Evolutionary conservation across 2,888 invertebrate genomes (phyloP).

Genomic region (Drosophila pseudotakahashii): DNA sequence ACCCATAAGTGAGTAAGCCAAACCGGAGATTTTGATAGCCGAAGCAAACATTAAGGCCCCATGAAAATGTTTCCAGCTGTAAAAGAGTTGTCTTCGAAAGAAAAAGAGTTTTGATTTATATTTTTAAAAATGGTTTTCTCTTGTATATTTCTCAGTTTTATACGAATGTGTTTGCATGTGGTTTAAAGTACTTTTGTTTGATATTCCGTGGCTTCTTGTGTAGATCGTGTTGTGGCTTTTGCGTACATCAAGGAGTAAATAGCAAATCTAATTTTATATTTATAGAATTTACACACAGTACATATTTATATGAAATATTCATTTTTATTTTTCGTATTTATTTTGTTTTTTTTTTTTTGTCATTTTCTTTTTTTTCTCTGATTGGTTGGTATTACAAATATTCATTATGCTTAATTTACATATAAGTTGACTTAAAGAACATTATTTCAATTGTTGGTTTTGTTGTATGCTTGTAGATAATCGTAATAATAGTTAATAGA

Average conservation of each 20-base stretch:
- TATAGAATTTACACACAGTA: conserved; percentile 53
- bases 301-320: conserved; percentile 57
- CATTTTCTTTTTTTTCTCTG: conserved; percentile 17
- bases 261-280: conserved; percentile 51
- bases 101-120: conserved; percentile 37
- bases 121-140: conserved; percentile 49
- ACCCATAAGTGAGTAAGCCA: conserved; percentile 6
- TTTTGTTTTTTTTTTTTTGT: conserved; percentile 25
- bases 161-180: conserved; percentile 43
- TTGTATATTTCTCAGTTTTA: conserved; percentile 44
- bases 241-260: conserved; percentile 42
- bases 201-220: conserved; percentile 41
- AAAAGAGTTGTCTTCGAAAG: conserved; percentile 5
- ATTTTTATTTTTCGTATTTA: conserved; percentile 31
- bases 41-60: background rate
- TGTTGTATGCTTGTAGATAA: conserved; percentile 34
- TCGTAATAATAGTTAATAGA: conserved; percentile 35
- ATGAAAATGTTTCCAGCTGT: background rate
- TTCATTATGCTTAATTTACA: conserved; percentile 55
- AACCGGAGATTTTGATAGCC: background rate
- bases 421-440: conserved; percentile 66
- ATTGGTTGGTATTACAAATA: conserved; percentile 55
- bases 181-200: conserved; percentile 39
- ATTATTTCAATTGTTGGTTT: conserved; percentile 32
- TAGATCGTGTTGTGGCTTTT: conserved; percentile 21